These are phyloP conservation scores for Bedellia somnulentella DNA, from an alignment of 2,888 invertebrate genomes.

Conservation along the genomic window DNA sequence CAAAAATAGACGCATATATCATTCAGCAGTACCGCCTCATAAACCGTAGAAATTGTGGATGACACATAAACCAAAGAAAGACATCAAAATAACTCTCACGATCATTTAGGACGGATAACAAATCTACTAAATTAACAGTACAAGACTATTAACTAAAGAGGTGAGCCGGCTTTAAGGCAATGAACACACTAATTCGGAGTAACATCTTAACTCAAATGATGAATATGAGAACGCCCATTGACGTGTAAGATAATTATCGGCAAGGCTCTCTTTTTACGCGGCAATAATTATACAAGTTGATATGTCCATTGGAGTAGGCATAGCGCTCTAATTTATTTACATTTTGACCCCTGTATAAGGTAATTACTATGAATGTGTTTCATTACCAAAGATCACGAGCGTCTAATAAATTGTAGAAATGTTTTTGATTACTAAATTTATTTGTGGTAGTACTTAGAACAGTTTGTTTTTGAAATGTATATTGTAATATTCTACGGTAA, in stretches of 20 bases:
- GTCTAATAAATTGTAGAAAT: too few species aligned
- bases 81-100: conserved; percentile 26
- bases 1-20: too few species aligned
- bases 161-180: conserved; percentile 13
- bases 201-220: conserved; percentile 56
- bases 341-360: too few species aligned
- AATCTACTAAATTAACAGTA: conserved; percentile 37
- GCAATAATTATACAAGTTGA: conserved; percentile 3
- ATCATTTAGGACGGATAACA: conserved; percentile 37
- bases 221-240: conserved; percentile 48
- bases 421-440: too few species aligned
- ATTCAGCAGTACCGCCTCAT: too few species aligned
- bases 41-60: too few species aligned
- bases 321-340: too few species aligned
- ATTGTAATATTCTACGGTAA: too few species aligned
- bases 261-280: conserved; percentile 1
- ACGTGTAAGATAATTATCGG: conserved; percentile 17
- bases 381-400: too few species aligned
- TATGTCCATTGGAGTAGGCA: background rate
- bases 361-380: too few species aligned
- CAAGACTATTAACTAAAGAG: conserved; percentile 19
- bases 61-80: conserved; percentile 10
- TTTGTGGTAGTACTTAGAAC: too few species aligned
- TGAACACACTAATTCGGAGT: conserved; percentile 28
- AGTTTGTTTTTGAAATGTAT: too few species aligned